Evolutionary conservation across 2,113 vertebrate species (phyloP).

Genomic region (Gavia stellata): DNA sequence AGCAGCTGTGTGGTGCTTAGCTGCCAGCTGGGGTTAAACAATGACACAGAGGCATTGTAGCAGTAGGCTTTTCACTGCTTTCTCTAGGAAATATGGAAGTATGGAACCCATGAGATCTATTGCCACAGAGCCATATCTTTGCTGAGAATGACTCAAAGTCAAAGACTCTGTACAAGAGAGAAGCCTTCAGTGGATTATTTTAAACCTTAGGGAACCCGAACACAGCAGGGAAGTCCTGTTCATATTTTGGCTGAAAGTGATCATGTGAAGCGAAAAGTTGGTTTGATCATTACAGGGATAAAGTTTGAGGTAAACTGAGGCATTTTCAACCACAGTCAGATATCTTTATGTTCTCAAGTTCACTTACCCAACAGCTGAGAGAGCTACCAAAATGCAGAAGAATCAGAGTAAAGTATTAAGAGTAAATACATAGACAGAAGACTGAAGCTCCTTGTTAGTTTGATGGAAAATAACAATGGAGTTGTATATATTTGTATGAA

Average conservation of each 20-base stretch:
- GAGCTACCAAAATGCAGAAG: not conserved
- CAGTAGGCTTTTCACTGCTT: not conserved
- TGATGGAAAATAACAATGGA: not conserved
- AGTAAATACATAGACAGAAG: not conserved
- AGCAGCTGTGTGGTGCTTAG: no score
- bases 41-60: not conserved
- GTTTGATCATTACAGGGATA: not conserved
- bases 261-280: not conserved
- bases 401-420: not conserved
- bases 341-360: not conserved
- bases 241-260: not conserved
- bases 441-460: not conserved
- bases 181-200: not conserved
- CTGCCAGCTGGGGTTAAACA: no score
- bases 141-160: not conserved
- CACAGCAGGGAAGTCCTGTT: not conserved
- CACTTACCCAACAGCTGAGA: not conserved
- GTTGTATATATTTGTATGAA: not conserved
- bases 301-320: not conserved
- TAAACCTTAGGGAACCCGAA: not conserved
- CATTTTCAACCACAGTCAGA: not conserved
- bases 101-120: not conserved
- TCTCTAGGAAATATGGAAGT: not conserved
- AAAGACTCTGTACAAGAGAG: not conserved
- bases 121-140: not conserved